These are phyloP conservation scores for Frankliniella fusca DNA, from an alignment of 2,888 invertebrate genomes.

Conservation along the genomic window DNA sequence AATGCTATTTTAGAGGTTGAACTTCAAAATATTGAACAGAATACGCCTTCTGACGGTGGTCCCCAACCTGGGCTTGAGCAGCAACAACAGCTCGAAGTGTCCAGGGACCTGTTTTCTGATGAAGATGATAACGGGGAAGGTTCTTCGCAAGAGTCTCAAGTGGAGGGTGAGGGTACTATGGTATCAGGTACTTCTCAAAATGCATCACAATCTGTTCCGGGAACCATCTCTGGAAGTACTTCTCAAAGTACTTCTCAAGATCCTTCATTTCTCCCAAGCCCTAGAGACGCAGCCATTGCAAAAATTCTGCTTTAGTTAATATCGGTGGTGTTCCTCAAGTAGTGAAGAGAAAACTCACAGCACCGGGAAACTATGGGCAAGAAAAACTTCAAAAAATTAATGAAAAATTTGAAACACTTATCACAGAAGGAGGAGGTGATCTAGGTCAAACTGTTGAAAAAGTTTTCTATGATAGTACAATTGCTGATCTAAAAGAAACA, in stretches of 20 bases:
- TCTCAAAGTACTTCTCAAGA: not conserved
- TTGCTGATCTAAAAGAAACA: not conserved
- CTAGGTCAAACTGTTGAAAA: not conserved
- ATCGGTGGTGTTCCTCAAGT: too few species aligned
- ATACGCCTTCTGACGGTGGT: not conserved
- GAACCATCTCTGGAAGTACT: too few species aligned
- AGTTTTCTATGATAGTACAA: not conserved
- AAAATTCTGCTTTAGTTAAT: too few species aligned
- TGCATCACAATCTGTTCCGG: too few species aligned
- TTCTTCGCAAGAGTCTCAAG: not conserved
- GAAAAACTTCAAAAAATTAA: not conserved
- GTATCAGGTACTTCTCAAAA: too few species aligned
- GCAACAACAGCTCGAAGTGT: not conserved
- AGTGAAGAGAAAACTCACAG: too few species aligned
- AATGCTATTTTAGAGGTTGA: not conserved
- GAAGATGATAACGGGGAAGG: not conserved
- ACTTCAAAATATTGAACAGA: not conserved
- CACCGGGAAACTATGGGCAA: too few species aligned
- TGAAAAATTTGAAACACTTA: not conserved
- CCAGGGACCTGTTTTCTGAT: not conserved
- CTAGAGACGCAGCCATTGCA: not conserved
- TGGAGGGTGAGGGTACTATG: too few species aligned
- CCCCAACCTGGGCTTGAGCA: not conserved
- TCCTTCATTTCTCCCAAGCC: not conserved
- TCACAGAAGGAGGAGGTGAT: not conserved